Evolutionary conservation across 2,113 vertebrate genomes (phyloP), one percentile per base, ranked within the genome.

Genomic region (Leucopternis melanops): DNA sequence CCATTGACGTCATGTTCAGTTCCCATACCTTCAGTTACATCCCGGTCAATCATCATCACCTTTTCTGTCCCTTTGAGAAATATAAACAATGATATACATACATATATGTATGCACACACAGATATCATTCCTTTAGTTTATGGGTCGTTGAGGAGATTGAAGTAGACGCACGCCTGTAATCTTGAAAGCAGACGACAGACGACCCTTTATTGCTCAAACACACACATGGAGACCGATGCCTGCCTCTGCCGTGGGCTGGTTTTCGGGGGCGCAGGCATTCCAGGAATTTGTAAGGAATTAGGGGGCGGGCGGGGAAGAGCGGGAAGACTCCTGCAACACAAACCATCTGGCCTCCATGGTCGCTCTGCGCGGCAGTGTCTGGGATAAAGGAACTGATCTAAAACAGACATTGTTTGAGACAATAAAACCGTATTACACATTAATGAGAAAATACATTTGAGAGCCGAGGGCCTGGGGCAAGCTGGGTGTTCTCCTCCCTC

Each of bases 271-370:
- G 34, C 95, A 97, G 96, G 97, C 97, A 98, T 98, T 98, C 97
- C 94, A 97, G 97, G 97, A 98, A 98, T 98, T 98, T 95, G 96
- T 96, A 69, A 97, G 96, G 98, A 98, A 97, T 96, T 97, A 96
- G 79, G 95, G 93, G 86, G 92, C 58, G 82, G 93, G 90, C 10
- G 4, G 70, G 82, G 83, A 95, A 92, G 97, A 96, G 94, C 87
- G 52, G 86, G 88, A 96, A 96, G 91, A 86, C 95, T 97, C 94
- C 95, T 97, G 97, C 97, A 98, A 98, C 98, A 97, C 31, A 86
- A 98, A 98, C 97, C 98, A 98, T 98, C 98, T 98, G 98, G 95
- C 93, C 94, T 87, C 78, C 89, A 81, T 4, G 17, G 92, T 95
- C 95, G 97, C 94, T 90, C 67, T 1, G 59, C 57, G 8, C 79